These are phyloP conservation scores for Melanitta fusca DNA, from an alignment of 2,797 vertebrate species.

Conservation along the genomic window DNA sequence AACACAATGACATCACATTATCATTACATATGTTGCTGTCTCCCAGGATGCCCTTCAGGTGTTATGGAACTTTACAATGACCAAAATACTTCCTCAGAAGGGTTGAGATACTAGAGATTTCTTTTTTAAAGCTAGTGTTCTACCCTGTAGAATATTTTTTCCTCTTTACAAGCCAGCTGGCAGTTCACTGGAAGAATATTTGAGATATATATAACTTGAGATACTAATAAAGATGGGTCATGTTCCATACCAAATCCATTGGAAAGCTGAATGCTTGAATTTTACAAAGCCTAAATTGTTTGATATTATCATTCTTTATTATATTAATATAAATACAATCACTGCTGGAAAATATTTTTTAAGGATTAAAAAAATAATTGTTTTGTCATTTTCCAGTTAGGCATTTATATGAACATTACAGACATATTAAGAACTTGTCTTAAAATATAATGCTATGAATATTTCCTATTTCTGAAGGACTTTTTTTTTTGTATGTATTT, in stretches of 20 bases:
- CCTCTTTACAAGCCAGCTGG: slow-evolving; percentile 60
- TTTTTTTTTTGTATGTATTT: not conserved
- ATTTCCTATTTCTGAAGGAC: not conserved
- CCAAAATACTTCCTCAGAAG: not conserved
- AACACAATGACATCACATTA: slow-evolving; percentile 43
- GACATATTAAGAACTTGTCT: not conserved
- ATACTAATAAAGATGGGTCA: not conserved
- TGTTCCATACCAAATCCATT: not conserved
- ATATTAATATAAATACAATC: not conserved
- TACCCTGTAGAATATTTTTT: slow-evolving; percentile 39
- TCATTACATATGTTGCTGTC: slow-evolving; percentile 29
- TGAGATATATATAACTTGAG: not conserved
- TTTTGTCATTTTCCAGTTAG: not conserved
- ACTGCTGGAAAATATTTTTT: not conserved
- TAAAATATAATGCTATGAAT: not conserved
- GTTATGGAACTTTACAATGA: slow-evolving; percentile 17
- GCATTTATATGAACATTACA: not conserved
- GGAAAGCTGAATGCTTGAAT: not conserved
- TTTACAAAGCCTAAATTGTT: not conserved
- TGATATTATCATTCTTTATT: not conserved
- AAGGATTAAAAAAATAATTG: not conserved
- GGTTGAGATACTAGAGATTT: slow-evolving; percentile 36
- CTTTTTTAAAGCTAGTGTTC: slow-evolving; percentile 32
- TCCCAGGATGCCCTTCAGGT: slow-evolving; percentile 48
- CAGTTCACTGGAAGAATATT: slow-evolving; percentile 28